Conservation (phyloP, 64 coral and sea anemone species). For the Pocillopora verrucosa region DNA sequence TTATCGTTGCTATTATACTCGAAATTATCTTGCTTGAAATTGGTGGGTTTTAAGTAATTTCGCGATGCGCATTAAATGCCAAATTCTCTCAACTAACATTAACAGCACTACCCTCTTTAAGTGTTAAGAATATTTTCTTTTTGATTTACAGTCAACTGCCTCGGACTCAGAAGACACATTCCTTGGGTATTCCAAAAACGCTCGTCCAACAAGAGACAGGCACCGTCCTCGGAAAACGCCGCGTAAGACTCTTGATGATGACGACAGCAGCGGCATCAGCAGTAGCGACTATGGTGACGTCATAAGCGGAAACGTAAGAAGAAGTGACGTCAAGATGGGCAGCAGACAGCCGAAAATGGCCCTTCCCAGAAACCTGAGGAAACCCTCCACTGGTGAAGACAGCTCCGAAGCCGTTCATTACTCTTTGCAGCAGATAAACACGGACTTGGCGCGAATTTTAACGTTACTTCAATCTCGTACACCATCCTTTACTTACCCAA, state of each 20-base stretch:
- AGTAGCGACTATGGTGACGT: conserved; percentile 92
- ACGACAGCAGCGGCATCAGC: conserved; percentile 88
- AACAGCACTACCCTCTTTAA: too few species aligned
- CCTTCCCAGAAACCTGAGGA: not conserved
- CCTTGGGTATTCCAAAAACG: conserved; percentile 18
- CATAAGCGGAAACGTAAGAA: conserved; percentile 31
- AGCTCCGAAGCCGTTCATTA: conserved; percentile 61
- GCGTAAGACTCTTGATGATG: conserved; percentile 65
- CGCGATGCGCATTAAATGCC: too few species aligned
- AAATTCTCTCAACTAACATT: too few species aligned
- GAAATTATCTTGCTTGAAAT: too few species aligned
- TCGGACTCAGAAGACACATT: conserved; percentile 70
- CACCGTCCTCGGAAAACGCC: conserved; percentile 57
- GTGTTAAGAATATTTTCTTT: not conserved
- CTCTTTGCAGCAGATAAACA: conserved; percentile 77
- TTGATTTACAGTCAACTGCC: conserved; percentile 29
- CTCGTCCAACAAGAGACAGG: conserved; percentile 1
- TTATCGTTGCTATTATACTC: not conserved
- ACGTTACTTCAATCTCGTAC: conserved; percentile 62
- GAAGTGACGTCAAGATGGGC: conserved; percentile 35
- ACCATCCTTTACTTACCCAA: conserved; percentile 1
- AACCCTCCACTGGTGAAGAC: not conserved
- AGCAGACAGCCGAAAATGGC: conserved; percentile 26
- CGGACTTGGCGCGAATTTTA: conserved; percentile 75
- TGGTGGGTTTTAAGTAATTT: too few species aligned